phyloP scores from a whole-genome alignment of 2,113 vertebrate species.

The Callospermophilus lateralis region DNA sequence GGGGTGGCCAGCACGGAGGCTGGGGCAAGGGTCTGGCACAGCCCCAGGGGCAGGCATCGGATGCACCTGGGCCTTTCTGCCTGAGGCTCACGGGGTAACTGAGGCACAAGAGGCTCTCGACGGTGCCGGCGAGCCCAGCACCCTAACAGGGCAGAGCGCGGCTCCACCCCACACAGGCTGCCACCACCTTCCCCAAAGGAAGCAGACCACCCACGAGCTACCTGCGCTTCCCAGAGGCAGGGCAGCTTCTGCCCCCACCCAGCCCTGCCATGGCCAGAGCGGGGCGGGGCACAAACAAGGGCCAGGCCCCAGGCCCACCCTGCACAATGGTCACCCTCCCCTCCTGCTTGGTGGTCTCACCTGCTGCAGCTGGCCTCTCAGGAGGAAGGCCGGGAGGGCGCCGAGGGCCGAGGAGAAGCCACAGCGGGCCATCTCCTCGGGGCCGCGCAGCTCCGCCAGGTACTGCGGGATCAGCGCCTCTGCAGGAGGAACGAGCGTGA shows the following conservation, averaged over 20 bases:
- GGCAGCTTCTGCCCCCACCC: too few species aligned
- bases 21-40: background rate
- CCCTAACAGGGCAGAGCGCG: background rate
- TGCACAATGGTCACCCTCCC: too few species aligned
- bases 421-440: constrained; percentile 93
- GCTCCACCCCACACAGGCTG: background rate
- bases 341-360: constrained; percentile 82
- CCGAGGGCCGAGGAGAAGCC: constrained; percentile 95
- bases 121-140: too few species aligned
- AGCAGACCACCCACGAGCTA: background rate
- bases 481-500: constrained; percentile 69
- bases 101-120: background rate
- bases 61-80: background rate
- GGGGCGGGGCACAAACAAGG: too few species aligned
- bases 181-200: background rate
- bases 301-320: too few species aligned
- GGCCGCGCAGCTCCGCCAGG: constrained; percentile 89
- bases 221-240: too few species aligned
- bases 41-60: background rate
- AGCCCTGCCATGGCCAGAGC: too few species aligned
- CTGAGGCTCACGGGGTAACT: too few species aligned
- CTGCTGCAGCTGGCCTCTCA: constrained; percentile 92
- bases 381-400: constrained; percentile 92
- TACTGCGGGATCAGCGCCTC: constrained; percentile 91
- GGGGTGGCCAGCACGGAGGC: too few species aligned